A percentile compares a stretch with the other conserved stretches of the same genome.
phyloP scores from a whole-genome alignment of 2,113 vertebrate species.

The Motacilla tschutschensis region DNA sequence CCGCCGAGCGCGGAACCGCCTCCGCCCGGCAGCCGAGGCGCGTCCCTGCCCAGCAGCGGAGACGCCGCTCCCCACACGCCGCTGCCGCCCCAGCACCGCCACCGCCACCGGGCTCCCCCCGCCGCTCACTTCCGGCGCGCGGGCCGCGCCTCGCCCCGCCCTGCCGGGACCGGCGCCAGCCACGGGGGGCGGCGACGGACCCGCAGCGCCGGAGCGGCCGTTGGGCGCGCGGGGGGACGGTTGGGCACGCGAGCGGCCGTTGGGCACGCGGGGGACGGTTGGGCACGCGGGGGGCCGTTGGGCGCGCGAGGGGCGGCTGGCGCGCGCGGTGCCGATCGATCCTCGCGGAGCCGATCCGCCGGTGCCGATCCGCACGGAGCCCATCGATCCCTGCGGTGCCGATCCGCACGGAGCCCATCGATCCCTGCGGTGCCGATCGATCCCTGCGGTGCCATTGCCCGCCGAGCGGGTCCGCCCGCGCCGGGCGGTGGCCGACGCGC shows the following conservation, averaged over 20 bases:
- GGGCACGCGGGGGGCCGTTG: too few species aligned
- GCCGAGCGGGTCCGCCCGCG: background rate
- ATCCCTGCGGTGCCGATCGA: background rate
- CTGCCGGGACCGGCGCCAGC: too few species aligned
- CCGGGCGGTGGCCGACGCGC: background rate
- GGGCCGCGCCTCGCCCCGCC: too few species aligned
- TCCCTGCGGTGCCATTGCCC: background rate
- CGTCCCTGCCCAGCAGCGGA: background rate
- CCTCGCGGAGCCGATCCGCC: background rate
- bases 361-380: background rate
- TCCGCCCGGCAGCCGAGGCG: background rate
- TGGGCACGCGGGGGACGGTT: too few species aligned
- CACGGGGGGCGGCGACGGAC: too few species aligned
- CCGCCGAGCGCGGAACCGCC: constrained; percentile 2
- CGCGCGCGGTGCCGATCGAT: background rate
- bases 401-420: background rate
- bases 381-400: background rate
- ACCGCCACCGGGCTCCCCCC: background rate
- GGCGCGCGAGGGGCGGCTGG: too few species aligned
- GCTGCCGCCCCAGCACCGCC: background rate
- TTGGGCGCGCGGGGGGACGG: background rate
- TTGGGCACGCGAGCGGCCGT: background rate
- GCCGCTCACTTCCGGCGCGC: background rate
- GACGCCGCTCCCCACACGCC: background rate
- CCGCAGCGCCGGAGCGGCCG: too few species aligned